Percentiles rank a stretch among this genome's conserved stretches.
These are phyloP conservation scores for Odocoileus virginianus DNA, from an alignment of 2,113 vertebrate species.

Conservation along the genomic window DNA sequence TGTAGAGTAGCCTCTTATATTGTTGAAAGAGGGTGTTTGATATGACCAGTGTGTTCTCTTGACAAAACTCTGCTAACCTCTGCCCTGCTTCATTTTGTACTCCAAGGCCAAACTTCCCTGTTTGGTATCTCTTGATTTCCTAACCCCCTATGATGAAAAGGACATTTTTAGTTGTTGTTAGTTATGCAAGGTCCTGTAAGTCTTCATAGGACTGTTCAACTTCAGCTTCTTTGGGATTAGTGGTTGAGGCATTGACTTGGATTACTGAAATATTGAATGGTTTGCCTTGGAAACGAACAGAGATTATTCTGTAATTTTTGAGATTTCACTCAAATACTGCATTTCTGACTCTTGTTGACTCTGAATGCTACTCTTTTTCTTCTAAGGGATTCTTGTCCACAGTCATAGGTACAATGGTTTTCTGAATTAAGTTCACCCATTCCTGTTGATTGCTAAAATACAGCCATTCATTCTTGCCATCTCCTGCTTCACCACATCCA, in stretches of 20 bases:
- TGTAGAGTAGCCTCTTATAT: not conserved
- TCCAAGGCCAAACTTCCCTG: not conserved
- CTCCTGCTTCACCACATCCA: not conserved
- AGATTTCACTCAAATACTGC: not conserved
- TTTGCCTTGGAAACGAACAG: not conserved
- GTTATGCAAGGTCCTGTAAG: not conserved
- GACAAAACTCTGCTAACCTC: not conserved
- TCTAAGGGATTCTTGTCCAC: not conserved
- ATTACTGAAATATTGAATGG: not conserved
- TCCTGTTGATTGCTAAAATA: not conserved
- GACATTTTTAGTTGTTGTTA: not conserved
- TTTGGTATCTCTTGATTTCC: not conserved
- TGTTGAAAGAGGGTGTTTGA: not conserved
- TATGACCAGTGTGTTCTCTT: not conserved
- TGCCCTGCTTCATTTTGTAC: not conserved
- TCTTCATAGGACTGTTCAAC: accelerated
- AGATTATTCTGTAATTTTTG: not conserved
- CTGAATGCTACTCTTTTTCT: not conserved
- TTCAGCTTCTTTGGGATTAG: not conserved
- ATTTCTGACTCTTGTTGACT: not conserved
- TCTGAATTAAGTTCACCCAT: not conserved
- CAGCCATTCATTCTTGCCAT: not conserved
- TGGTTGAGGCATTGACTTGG: not conserved
- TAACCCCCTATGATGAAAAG: not conserved
- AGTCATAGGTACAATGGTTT: not conserved